Base-by-base conservation (phyloP, 2,113 vertebrate species). In the Acanthisitta chloris region DNA sequence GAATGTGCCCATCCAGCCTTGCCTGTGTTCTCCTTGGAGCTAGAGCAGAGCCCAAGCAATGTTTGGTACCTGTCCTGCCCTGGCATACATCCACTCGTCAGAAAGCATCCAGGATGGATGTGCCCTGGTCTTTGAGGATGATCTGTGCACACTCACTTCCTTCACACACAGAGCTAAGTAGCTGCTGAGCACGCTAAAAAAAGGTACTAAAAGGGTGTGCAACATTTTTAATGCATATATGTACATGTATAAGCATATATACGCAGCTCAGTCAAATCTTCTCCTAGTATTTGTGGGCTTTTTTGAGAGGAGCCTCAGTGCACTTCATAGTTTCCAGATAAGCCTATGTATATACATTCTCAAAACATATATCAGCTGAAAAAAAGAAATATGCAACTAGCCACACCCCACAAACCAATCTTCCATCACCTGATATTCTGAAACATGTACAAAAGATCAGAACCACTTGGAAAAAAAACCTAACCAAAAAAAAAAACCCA, bases 31-130 rank as follows among this genome's bases (percentile, higher is more conserved):
- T 62, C 28, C 52, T 21, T 29, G 1, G 31, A 79, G 42, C 19
- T 9, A 29, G 9, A 48, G 52, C 2, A 46, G 33, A 81, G 38
- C 13, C 29, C 1, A 0, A 43, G 34, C 31, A 2, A 2, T 8
- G 14, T 40, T 43, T 0, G 0, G 21, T 40, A 49, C 43, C 33
- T 24, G 40, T 54, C n/a, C 71, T 23, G 6, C 0, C 3, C 42
- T 24, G 31, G 17, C 20, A 66, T n/a, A 52, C 55, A 59, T 8
- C 43, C 7, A 5, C 34, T 9, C 17, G 42, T 49, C 40, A 29
- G 33, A 36, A 4, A 20, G 17, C 21, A 54, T 1, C 24, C 51
- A 36, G 40, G 21, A 55, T 28, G 48, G 71, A 62, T 1, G 1
- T 21, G 26, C 6, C 38, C 57, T 64, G 5, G 1, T 20, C 48